phyloP scores from a whole-genome alignment of 2,888 invertebrate species.

The Neoscelio sp. region DNA sequence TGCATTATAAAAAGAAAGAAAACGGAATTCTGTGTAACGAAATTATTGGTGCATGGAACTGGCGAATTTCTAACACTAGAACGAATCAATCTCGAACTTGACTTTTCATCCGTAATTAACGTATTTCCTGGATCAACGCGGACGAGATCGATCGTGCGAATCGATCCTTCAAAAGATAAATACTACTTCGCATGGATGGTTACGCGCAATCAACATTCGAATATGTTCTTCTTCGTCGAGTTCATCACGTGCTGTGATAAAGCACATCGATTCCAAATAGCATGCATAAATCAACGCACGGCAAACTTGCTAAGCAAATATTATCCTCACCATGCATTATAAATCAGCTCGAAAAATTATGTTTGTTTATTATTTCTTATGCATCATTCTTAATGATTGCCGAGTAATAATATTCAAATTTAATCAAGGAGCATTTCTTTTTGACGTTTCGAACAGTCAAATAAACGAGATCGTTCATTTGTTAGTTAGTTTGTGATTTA shows the following conservation, averaged over 20 bases:
- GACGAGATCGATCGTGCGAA: slow-evolving; percentile 29
- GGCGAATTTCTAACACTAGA: slow-evolving; percentile 17
- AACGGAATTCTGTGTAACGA: slow-evolving; percentile 1
- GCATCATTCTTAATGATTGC: slow-evolving; percentile 3
- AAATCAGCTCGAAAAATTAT: slow-evolving; percentile 2
- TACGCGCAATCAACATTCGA: not conserved
- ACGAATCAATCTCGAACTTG: slow-evolving; percentile 16
- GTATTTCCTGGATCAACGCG: slow-evolving; percentile 24
- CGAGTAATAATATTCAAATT: not conserved
- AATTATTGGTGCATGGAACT: slow-evolving; percentile 12
- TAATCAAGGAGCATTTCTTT: not conserved
- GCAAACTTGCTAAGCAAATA: not conserved
- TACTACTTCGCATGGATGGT: not conserved
- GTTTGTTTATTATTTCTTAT: not conserved
- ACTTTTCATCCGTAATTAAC: slow-evolving; percentile 29
- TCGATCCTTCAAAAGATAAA: slow-evolving; percentile 20
- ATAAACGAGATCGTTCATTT: no score
- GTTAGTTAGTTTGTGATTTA: no score
- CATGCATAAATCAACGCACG: slow-evolving; percentile 17
- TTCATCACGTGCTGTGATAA: slow-evolving; percentile 3
- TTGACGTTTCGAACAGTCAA: not conserved
- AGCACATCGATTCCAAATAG: not conserved
- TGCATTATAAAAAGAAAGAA: not conserved
- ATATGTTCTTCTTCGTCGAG: not conserved
- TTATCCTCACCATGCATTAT: not conserved